Conservation (phyloP, 2,797 vertebrate species). For the Chelon auratus region DNA sequence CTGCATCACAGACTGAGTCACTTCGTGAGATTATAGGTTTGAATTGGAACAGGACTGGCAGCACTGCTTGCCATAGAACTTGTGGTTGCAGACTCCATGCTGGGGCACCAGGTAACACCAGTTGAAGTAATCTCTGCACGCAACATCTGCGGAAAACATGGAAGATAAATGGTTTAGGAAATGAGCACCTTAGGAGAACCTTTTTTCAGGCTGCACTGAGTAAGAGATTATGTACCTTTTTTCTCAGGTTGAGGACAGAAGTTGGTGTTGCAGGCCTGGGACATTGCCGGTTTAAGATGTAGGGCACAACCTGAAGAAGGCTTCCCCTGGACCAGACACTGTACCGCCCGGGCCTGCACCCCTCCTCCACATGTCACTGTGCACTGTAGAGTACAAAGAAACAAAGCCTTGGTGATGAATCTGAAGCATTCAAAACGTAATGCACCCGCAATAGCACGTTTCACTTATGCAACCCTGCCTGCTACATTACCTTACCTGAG, state of each 20-base stretch:
- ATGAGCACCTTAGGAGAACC: not conserved
- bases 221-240: constrained; percentile 71
- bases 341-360: constrained; percentile 86
- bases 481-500: constrained; percentile 80
- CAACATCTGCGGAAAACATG: constrained; percentile 73
- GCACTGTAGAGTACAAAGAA: constrained; percentile 81
- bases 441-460: too few species aligned
- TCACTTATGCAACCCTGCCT: not conserved
- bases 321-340: constrained; percentile 85
- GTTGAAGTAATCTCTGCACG: constrained; percentile 87
- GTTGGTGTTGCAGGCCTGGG: constrained; percentile 89
- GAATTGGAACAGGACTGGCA: constrained; percentile 89
- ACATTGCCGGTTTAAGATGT: constrained; percentile 82
- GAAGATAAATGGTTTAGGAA: not conserved
- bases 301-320: constrained; percentile 79
- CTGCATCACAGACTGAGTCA: constrained; percentile 35
- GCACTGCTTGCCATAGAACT: constrained; percentile 90
- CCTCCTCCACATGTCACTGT: constrained; percentile 93
- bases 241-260: constrained; percentile 87
- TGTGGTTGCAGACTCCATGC: constrained; percentile 89
- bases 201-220: too few species aligned
- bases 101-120: constrained; percentile 92
- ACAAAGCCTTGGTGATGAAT: constrained; percentile 6
- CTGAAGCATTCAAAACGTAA: not conserved
- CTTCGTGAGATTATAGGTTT: constrained; percentile 82